These are phyloP conservation scores for Cydia fagiglandana DNA, from an alignment of 1,140 invertebrate species.

Conservation along the genomic window DNA sequence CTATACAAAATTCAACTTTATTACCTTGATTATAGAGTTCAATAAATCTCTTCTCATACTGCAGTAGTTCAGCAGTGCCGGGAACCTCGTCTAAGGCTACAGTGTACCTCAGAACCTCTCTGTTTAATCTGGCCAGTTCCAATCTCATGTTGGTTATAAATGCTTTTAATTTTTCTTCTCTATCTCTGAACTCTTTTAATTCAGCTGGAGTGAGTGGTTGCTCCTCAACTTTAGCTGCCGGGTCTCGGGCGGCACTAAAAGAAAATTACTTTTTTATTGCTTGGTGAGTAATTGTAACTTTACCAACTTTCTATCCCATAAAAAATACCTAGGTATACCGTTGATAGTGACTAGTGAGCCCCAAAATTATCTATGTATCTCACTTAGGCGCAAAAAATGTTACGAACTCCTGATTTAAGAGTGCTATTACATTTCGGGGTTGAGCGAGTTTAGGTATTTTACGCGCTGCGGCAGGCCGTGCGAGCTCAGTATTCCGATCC, in stretches of 20 bases:
- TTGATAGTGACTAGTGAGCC: neutral
- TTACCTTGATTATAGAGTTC: constrained; percentile 97
- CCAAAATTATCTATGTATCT: neutral
- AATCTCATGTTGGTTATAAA: constrained; percentile 75
- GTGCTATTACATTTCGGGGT: no score
- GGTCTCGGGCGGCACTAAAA: constrained; percentile 56
- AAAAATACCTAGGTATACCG: no score
- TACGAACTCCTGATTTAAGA: neutral
- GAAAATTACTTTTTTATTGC: constrained; percentile 26
- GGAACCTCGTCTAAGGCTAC: constrained; percentile 95
- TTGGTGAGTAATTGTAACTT: neutral
- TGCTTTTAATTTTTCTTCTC: constrained; percentile 80
- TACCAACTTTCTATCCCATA: neutral
- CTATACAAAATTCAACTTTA: neutral
- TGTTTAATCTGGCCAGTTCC: constrained; percentile 89
- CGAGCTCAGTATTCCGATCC: no score
- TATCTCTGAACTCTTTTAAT: constrained; percentile 80
- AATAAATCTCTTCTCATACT: constrained; percentile 97
- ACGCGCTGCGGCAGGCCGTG: no score
- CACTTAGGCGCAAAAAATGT: neutral
- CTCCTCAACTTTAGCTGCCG: constrained; percentile 55
- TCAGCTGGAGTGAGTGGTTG: constrained; percentile 62
- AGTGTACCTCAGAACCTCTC: constrained; percentile 88
- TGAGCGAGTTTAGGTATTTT: no score
- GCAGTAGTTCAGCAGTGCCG: constrained; percentile 93